Evolutionary conservation across 1,140 invertebrate species (phyloP), one percentile per base, ranked within the genome.

Genomic region (Brachionus rubens): DNA sequence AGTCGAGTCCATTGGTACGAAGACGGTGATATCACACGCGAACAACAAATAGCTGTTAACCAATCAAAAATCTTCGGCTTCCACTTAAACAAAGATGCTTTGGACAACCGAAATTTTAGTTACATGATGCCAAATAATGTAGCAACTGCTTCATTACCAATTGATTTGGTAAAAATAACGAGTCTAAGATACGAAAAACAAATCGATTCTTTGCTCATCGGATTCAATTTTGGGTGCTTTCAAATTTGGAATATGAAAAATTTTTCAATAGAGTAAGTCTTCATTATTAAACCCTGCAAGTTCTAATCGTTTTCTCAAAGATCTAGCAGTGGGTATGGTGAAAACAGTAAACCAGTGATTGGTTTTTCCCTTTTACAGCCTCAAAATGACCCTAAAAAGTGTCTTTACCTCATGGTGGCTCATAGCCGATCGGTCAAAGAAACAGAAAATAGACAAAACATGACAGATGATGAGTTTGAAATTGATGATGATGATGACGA

Each of bases 221-320:
- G 68, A 10, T 72, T 72, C n/a, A 72, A 72, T 33, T 72, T 72
- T 54, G 68, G 68, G 10, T 72, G 68, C 9, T 72, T 72, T 54
- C 68, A 72, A 50, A 52, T 72, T 19, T 72, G 68, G 68, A 72
- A 48, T 48, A 72, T 72, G 68, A 72, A 48, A 33, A 72, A 26
- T 24, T 30, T 72, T 12, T 21, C 30, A 2, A 72, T 72, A 33
- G 68, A 72, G 59, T 72, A n/a, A n/a, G n/a, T n/a, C n/a, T n/a
- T n/a, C n/a, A n/a, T n/a, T n/a, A n/a, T n/a, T n/a, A n/a, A n/a
- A n/a, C n/a, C n/a, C n/a, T n/a, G n/a, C n/a, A n/a, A n/a, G n/a
- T n/a, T n/a, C n/a, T n/a, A n/a, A n/a, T n/a, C n/a, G n/a, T n/a
- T n/a, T n/a, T n/a, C n/a, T n/a, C n/a, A n/a, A n/a, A n/a, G n/a